Evolutionary conservation across 2,797 vertebrate genomes (phyloP).

Genomic region (Falco biarmicus): DNA sequence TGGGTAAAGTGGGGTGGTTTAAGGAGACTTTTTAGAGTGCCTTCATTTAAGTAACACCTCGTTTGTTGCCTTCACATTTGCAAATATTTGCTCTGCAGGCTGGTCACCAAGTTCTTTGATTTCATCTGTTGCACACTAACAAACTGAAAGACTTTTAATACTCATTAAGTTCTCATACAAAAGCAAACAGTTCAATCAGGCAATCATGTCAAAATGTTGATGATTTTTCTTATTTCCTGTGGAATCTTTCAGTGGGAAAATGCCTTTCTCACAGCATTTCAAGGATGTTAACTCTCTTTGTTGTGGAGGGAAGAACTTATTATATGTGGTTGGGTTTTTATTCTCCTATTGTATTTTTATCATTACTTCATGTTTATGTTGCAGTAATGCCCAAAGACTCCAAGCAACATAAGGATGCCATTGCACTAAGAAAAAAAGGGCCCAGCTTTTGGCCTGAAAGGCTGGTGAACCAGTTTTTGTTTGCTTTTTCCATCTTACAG

Average conservation of each 20-base stretch:
- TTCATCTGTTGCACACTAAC: neutral
- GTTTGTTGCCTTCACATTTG: neutral
- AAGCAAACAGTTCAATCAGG: neutral
- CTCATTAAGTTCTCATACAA: neutral
- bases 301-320: neutral
- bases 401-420: neutral
- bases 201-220: neutral
- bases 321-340: neutral
- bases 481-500: neutral
- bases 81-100: neutral
- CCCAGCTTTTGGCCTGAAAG: neutral
- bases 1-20: neutral
- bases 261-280: neutral
- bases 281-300: neutral
- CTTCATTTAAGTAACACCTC: neutral
- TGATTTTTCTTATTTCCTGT: constrained; percentile 12
- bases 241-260: neutral
- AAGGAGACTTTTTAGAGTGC: neutral
- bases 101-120: neutral
- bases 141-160: neutral
- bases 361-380: neutral
- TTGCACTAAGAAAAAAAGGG: neutral
- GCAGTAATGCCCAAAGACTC: neutral
- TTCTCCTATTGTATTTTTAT: neutral
- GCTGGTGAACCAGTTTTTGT: neutral